A percentile compares a stretch with the other conserved stretches of the same genome.
Evolutionary conservation across 2,113 vertebrate species (phyloP).

Genomic region (Zingel zingel): DNA sequence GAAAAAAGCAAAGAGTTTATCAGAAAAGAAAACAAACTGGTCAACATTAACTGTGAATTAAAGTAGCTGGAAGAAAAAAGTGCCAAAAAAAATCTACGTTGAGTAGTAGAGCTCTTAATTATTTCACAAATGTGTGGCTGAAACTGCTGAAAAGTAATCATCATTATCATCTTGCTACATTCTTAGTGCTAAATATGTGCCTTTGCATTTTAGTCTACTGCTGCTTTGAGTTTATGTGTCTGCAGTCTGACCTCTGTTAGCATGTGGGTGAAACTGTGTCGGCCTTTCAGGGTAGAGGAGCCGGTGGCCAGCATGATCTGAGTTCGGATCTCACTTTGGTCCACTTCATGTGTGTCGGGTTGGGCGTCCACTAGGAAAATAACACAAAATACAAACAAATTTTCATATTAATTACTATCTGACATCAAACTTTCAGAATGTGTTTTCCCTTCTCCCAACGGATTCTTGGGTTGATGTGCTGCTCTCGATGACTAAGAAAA

Average conservation of each 20-base stretch:
- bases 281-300: slow-evolving; percentile 72
- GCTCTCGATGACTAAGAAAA: too few species aligned
- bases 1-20: slow-evolving; percentile 11
- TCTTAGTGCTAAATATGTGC: not conserved
- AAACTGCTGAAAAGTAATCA: not conserved
- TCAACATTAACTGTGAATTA: not conserved
- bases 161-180: not conserved
- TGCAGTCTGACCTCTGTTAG: slow-evolving; percentile 79
- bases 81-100: not conserved
- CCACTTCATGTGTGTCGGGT: slow-evolving; percentile 89
- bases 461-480: too few species aligned
- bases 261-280: slow-evolving; percentile 87
- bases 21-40: slow-evolving; percentile 20
- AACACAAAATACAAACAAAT: slow-evolving; percentile 5
- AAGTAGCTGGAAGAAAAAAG: not conserved
- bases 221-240: not conserved
- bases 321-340: slow-evolving; percentile 90
- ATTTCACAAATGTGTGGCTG: not conserved
- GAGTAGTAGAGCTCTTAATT: not conserved
- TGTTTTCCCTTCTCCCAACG: too few species aligned
- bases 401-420: not conserved
- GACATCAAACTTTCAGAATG: not conserved
- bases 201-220: not conserved
- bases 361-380: slow-evolving; percentile 85
- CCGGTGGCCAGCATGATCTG: slow-evolving; percentile 92